phyloP scores from a whole-genome alignment of 2,113 vertebrate genomes.

The Phrynocephalus versicolor region DNA sequence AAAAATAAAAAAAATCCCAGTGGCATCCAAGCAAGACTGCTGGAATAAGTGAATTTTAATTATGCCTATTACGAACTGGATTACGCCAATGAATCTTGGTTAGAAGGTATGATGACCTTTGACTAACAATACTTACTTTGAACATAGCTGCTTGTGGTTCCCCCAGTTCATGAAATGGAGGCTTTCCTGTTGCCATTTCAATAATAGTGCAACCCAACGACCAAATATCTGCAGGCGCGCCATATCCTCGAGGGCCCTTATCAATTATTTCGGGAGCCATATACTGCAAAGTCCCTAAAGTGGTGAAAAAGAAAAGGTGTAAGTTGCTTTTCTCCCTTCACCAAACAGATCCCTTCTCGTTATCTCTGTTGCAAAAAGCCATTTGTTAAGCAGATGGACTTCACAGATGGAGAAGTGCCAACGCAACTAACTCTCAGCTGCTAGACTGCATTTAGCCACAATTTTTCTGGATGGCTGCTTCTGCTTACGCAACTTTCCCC shows the following conservation, averaged over 20 bases:
- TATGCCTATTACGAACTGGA: background rate
- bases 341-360: background rate
- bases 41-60: background rate
- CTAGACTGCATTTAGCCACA: background rate
- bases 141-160: constrained; percentile 82
- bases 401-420: background rate
- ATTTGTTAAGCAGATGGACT: background rate
- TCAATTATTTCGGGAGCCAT: constrained; percentile 85
- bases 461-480: background rate
- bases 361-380: background rate
- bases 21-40: too few species aligned
- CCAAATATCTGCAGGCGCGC: constrained; percentile 84
- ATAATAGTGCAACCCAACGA: constrained; percentile 84
- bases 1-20: too few species aligned
- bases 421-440: background rate
- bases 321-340: background rate
- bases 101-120: background rate
- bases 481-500: constrained; percentile 1
- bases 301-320: background rate
- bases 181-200: constrained; percentile 84
- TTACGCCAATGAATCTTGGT: background rate
- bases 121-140: constrained; percentile 69
- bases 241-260: constrained; percentile 77
- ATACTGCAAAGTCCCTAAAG: constrained; percentile 80
- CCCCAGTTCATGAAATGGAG: constrained; percentile 78